A percentile compares a stretch with the other conserved stretches of the same genome.
These are phyloP conservation scores for Bellardia pandia DNA, from an alignment of 2,888 invertebrate species.

Conservation along the genomic window DNA sequence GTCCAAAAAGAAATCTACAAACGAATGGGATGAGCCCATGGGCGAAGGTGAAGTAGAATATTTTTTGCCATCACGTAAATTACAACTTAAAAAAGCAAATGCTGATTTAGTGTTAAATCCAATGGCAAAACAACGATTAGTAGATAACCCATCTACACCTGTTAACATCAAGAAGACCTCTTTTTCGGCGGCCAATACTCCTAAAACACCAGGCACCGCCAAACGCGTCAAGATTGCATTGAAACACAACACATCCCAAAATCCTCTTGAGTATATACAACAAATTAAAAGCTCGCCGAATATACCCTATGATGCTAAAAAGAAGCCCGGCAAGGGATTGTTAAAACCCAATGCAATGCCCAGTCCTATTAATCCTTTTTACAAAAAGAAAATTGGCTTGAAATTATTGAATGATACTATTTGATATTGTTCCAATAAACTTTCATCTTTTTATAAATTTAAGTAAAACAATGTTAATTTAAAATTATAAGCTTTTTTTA, in stretches of 20 bases:
- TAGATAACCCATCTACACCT: slow-evolving; percentile 70
- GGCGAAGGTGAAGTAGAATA: slow-evolving; percentile 84
- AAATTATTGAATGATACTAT: slow-evolving; percentile 79
- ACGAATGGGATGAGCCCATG: slow-evolving; percentile 84
- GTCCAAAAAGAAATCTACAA: slow-evolving; percentile 41
- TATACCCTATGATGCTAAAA: slow-evolving; percentile 90
- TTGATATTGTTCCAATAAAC: slow-evolving; percentile 74
- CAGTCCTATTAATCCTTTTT: slow-evolving; percentile 92
- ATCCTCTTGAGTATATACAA: slow-evolving; percentile 89
- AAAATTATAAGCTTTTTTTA: slow-evolving; percentile 38
- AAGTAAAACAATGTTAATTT: slow-evolving; percentile 59
- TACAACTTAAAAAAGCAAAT: slow-evolving; percentile 80
- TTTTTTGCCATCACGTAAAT: slow-evolving; percentile 81
- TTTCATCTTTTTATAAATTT: slow-evolving; percentile 52
- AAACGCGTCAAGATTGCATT: slow-evolving; percentile 91
- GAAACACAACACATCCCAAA: slow-evolving; percentile 89
- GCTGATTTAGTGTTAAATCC: slow-evolving; percentile 76
- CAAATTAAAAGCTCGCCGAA: slow-evolving; percentile 89
- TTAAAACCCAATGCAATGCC: slow-evolving; percentile 88
- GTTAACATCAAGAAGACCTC: slow-evolving; percentile 63
- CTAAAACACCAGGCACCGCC: slow-evolving; percentile 69
- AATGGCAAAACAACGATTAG: slow-evolving; percentile 64
- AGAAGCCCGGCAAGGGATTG: slow-evolving; percentile 89
- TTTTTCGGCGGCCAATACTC: slow-evolving; percentile 54
- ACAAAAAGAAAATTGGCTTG: slow-evolving; percentile 85